Base-by-base conservation (phyloP, 2,888 invertebrate species). In the Monoplex corrugatus region DNA sequence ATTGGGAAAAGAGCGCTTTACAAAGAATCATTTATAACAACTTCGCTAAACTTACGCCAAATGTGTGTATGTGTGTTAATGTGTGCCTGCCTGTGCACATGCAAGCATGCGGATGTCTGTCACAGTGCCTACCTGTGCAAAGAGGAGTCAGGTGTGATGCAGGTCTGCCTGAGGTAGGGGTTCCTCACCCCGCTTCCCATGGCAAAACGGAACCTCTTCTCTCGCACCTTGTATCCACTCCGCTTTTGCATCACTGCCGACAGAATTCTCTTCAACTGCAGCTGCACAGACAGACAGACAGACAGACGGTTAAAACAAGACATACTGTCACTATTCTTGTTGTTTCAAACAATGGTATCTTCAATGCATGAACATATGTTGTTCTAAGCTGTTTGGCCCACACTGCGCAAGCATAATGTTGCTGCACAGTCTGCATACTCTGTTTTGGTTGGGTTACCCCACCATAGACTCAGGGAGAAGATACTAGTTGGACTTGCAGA, bases 181-280 rank as follows among this genome's bases (percentile, higher is more conserved):
- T 98, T 98, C 0, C 98, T 97, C 87, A 98, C 97, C 28, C 98
- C 97, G 28, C 97, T 97, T 0, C 98, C 98, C 90, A 98, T 97
- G 92, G 98, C 97, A 95, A 98, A 98, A 94, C 97, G 97, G 93
- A 98, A 98, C 86, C 97, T 97, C 0, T 97, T 97, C 89, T 98
- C 98, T 40, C 97, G 97, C 19, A 97, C 96, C 94, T 98, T 97
- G 95, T 98, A 98, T 2, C 98, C 98, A 95, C 98, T 98, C n/a
- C 98, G 97, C 91, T 97, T 97, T n/a, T 97, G 97, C 87, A 98
- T 96, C 86, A 98, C 97, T 0, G 98, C 97, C 1, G 97, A 97
- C 1, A 98, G 96, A 19, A 98, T 97, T 95, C 98, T 98, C 95
- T 98, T 98, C 0, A 98, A 96, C 94, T 98, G 98, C 91, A 97